Conservation (phyloP, 2,113 vertebrate genomes). For the Scolopax mira region DNA sequence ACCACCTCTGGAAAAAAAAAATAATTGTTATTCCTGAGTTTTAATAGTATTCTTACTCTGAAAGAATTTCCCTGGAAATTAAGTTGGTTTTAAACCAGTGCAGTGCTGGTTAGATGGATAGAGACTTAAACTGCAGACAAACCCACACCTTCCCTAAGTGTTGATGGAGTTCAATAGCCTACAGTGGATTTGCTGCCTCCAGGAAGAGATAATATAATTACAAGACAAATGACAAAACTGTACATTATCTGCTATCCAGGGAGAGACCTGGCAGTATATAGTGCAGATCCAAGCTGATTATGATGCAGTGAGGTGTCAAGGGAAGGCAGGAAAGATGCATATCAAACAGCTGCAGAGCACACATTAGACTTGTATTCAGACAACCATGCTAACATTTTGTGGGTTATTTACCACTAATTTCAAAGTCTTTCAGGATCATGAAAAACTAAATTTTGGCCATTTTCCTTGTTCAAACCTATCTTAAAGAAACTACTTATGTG, state of each 20-base stretch:
- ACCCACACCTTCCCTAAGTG: accelerated
- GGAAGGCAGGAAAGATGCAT: background rate
- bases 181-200: background rate
- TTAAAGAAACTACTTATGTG: background rate
- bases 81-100: background rate
- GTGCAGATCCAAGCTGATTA: background rate
- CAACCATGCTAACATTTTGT: background rate
- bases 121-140: background rate
- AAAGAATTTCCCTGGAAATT: background rate
- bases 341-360: background rate
- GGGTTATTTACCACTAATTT: background rate
- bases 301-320: background rate
- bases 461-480: background rate
- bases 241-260: background rate
- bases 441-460: background rate
- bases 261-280: background rate
- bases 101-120: background rate
- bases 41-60: background rate
- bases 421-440: background rate
- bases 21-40: background rate
- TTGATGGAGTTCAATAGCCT: background rate
- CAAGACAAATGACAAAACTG: background rate
- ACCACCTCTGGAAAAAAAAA: background rate
- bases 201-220: background rate
- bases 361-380: background rate